Base-by-base conservation (phyloP, 2,113 vertebrate species). In the Urocynchramus pylzowi region DNA sequence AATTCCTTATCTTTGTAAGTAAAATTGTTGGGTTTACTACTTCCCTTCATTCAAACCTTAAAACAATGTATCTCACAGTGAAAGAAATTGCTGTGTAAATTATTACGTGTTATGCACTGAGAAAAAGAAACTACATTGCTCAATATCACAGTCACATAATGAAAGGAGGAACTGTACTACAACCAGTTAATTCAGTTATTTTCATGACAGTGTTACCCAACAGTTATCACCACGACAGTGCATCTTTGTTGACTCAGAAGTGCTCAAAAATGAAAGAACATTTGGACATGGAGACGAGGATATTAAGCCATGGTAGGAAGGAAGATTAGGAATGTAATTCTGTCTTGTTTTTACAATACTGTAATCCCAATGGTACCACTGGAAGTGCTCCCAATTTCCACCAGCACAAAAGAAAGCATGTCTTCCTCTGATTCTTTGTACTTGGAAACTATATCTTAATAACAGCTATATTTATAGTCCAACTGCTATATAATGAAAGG, bases 181-280 rank as follows among this genome's bases (percentile, higher is more conserved):
- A 83, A 77, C n/a, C 22, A 78, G 56, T 63, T 94, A 88, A 95
- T 90, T 88, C 79, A 73, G 59, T 83, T 87, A 73, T 90, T 90
- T 91, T 93, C 39, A 47, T 64, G 80, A 75, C 70, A 89, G 64
- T 56, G 71, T 73, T 87, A 87, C 57, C 63, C 63, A 85, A 42
- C 74, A 80, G 76, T 73, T 86, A 76, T 83, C 78, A 81, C 84
- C 68, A 95, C 45, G 33, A 87, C 68, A 87, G 26, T 90, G 60
- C 64, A 81, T 70, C 70, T 93, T 76, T 89, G 49, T 84, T 90
- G 56, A 84, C 71, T 84, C 39, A 84, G 61, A 89, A 93, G 52
- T 69, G 23, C 57, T 75, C 69, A 67, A 54, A 90, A 95, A 74
- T 74, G 56, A 90, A 92, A 91, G 47, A 95, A 35, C 44, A 33